Evolutionary conservation across 2,888 invertebrate genomes (phyloP).

Genomic region (Diarsia brunnea): DNA sequence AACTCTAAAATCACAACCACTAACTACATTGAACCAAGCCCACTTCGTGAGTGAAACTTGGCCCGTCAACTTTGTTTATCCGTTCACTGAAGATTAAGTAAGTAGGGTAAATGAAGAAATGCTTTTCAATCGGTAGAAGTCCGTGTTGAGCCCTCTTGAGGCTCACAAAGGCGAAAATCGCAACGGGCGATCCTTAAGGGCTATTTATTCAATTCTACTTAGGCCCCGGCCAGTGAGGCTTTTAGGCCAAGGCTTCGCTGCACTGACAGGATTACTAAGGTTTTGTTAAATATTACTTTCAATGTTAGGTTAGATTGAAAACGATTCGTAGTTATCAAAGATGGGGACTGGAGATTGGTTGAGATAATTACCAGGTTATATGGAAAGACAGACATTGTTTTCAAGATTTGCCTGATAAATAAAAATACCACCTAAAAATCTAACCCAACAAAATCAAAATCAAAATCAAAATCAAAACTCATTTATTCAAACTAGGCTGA

Average conservation of each 20-base stretch:
- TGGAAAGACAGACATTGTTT: background rate
- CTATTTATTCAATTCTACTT: conserved; percentile 52
- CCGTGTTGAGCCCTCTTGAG: conserved; percentile 42
- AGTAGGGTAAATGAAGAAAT: conserved; percentile 37
- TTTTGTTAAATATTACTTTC: conserved; percentile 7
- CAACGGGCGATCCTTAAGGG: conserved; percentile 41
- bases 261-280: conserved; percentile 6
- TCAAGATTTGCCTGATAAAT: too few species aligned
- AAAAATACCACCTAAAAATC: too few species aligned
- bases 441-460: too few species aligned
- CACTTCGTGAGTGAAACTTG: conserved; percentile 24
- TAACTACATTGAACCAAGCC: conserved; percentile 15
- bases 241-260: conserved; percentile 23
- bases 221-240: conserved; percentile 23
- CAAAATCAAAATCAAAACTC: too few species aligned
- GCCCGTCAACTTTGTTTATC: conserved; percentile 33
- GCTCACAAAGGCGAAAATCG: conserved; percentile 51
- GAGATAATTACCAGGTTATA: background rate
- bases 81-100: conserved; percentile 29
- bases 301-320: background rate
- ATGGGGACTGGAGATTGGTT: background rate
- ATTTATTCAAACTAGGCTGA: too few species aligned
- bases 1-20: conserved; percentile 33
- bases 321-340: background rate
- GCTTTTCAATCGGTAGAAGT: conserved; percentile 50